phyloP scores from a whole-genome alignment of 2,888 invertebrate species.

The Epirrita christyi region DNA sequence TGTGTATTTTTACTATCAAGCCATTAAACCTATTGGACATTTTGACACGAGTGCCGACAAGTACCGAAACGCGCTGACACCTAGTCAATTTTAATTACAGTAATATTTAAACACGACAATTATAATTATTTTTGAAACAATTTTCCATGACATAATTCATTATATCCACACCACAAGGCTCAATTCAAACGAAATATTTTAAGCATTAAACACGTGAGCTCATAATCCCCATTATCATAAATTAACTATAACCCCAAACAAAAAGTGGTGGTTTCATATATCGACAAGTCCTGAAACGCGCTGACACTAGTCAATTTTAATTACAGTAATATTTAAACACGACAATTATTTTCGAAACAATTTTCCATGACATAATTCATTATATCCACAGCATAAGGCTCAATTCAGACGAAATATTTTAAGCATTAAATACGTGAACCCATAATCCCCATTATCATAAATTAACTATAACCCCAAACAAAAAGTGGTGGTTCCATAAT shows the following conservation, averaged over 20 bases:
- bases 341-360: background rate
- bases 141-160: background rate
- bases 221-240: constrained; percentile 30
- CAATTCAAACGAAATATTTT: constrained; percentile 5
- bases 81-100: too few relatives aligned
- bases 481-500: constrained; percentile 33
- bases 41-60: too few relatives aligned
- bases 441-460: constrained; percentile 30
- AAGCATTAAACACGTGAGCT: constrained; percentile 8
- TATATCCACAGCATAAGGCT: constrained; percentile 3
- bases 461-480: constrained; percentile 37
- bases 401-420: constrained; percentile 5
- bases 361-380: background rate
- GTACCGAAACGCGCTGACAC: too few relatives aligned
- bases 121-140: background rate
- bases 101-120: too few relatives aligned
- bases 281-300: too few relatives aligned
- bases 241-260: constrained; percentile 37
- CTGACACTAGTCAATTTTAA: too few relatives aligned
- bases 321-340: too few relatives aligned
- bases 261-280: constrained; percentile 31
- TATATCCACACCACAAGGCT: constrained; percentile 1
- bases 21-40: too few relatives aligned
- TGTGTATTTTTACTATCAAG: too few relatives aligned
- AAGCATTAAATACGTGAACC: constrained; percentile 8